Evolutionary conservation across 53 echinoderm and acorn worm genomes (phyloP).

Genomic region (Paelopatides confundens): DNA sequence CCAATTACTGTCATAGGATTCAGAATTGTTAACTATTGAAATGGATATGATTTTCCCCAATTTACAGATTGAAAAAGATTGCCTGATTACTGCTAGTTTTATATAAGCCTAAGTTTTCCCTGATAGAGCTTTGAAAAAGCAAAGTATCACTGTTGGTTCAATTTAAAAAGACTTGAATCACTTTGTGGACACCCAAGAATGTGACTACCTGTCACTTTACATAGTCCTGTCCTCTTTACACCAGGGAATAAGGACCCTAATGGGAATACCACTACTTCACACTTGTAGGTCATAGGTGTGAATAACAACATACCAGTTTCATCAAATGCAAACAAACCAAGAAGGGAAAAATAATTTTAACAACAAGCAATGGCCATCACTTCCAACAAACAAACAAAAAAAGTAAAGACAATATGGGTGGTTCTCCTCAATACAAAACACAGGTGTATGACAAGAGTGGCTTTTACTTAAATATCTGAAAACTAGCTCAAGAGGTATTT

Average conservation of each 20-base stretch:
- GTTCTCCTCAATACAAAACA: not conserved
- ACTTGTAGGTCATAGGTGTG: constrained; percentile 14
- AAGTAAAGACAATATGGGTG: not conserved
- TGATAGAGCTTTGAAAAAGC: not conserved
- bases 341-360: not conserved
- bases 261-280: not conserved
- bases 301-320: not conserved
- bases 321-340: not conserved
- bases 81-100: too few relatives aligned
- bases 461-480: not conserved
- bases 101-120: not conserved
- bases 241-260: not conserved
- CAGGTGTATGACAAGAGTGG: not conserved
- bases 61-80: too few relatives aligned
- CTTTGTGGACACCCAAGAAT: not conserved
- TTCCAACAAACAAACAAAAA: not conserved
- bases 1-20: too few relatives aligned
- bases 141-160: too few relatives aligned
- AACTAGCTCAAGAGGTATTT: too few relatives aligned
- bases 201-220: not conserved
- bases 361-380: not conserved
- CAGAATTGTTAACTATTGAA: too few relatives aligned
- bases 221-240: not conserved
- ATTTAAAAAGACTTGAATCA: not conserved
- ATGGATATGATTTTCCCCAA: too few relatives aligned